A percentile compares a stretch with the other conserved stretches of the same genome.
These are phyloP conservation scores for Salvelinus sp. DNA, from an alignment of 2,113 vertebrate species.

Conservation along the genomic window DNA sequence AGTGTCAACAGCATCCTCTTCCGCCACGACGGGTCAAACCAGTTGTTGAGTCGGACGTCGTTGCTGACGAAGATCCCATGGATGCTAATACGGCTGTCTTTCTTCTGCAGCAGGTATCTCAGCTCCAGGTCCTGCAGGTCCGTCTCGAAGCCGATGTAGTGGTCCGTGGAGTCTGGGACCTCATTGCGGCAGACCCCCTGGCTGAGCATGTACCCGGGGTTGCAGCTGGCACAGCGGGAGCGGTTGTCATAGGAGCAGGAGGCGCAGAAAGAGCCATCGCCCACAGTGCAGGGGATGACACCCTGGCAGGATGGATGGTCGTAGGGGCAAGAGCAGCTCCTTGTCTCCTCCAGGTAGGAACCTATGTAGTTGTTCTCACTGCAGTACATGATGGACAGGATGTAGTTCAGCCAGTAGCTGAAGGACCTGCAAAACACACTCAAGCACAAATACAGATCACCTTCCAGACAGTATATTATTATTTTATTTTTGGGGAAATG, in stretches of 20 bases:
- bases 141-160: slow-evolving; percentile 81
- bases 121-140: slow-evolving; percentile 80
- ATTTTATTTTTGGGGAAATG: not conserved
- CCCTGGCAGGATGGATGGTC: slow-evolving; percentile 76
- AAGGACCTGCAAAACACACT: slow-evolving; percentile 62
- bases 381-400: slow-evolving; percentile 83
- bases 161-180: slow-evolving; percentile 79
- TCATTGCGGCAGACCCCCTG: slow-evolving; percentile 76
- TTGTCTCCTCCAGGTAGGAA: slow-evolving; percentile 75
- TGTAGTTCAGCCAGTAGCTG: slow-evolving; percentile 78
- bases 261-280: slow-evolving; percentile 72
- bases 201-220: slow-evolving; percentile 77
- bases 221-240: slow-evolving; percentile 77
- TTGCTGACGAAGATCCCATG: slow-evolving; percentile 84
- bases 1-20: slow-evolving; percentile 82
- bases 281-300: slow-evolving; percentile 74
- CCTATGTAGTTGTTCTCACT: slow-evolving; percentile 80
- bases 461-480: not conserved
- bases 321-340: slow-evolving; percentile 76
- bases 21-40: slow-evolving; percentile 83
- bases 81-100: slow-evolving; percentile 73
- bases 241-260: slow-evolving; percentile 80
- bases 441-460: not conserved
- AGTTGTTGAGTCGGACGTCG: slow-evolving; percentile 78
- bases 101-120: slow-evolving; percentile 76